phyloP scores from a whole-genome alignment of 2,797 vertebrate genomes.

The Valencia hispanica region DNA sequence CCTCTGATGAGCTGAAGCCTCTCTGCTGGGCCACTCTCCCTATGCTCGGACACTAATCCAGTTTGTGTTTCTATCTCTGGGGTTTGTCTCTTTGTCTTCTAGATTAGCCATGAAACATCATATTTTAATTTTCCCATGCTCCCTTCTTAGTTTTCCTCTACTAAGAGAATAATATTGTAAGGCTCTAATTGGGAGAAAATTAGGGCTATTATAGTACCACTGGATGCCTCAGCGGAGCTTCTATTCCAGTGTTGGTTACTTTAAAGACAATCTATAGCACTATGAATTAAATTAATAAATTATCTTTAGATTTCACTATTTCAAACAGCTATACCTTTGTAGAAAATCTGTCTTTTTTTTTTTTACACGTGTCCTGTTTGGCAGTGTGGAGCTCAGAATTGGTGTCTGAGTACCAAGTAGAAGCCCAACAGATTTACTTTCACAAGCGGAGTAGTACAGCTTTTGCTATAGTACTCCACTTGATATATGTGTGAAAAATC shows the following conservation, averaged over 20 bases:
- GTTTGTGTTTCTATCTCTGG: neutral
- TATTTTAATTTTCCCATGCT: neutral
- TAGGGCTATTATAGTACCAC: neutral
- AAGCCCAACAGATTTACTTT: too few relatives aligned
- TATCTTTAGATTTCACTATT: neutral
- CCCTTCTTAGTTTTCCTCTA: neutral
- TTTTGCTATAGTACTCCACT: too few relatives aligned
- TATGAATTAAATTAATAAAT: neutral
- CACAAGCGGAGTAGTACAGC: too few relatives aligned
- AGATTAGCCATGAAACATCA: neutral
- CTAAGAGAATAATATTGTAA: neutral
- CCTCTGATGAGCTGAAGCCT: too few relatives aligned
- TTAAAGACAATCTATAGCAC: too few relatives aligned
- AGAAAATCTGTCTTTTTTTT: neutral
- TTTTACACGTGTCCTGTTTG: too few relatives aligned
- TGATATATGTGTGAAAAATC: too few relatives aligned
- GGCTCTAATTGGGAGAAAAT: neutral
- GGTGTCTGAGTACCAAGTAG: too few relatives aligned
- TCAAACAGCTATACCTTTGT: neutral
- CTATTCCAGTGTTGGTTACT: too few relatives aligned
- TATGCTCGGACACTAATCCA: neutral
- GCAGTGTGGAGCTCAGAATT: too few relatives aligned
- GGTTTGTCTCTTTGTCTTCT: neutral
- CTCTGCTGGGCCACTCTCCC: neutral
- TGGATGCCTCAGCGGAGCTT: neutral